Percentiles rank a stretch among this genome's conserved stretches.
phyloP scores from a whole-genome alignment of 53 echinoderm and acorn worm species.

The Echinarachnius parma region DNA sequence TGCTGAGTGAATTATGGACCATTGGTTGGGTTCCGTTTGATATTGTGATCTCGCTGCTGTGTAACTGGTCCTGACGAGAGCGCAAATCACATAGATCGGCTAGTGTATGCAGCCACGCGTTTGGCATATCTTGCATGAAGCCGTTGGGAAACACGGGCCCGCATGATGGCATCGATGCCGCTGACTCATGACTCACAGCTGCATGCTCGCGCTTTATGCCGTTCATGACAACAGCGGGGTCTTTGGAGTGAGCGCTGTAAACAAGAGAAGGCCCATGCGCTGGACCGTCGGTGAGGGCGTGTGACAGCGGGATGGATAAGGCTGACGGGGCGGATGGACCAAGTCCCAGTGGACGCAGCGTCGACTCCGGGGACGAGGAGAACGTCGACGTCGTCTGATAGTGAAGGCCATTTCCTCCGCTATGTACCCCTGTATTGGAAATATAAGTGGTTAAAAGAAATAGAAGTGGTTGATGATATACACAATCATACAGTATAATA shows the following conservation, averaged over 20 bases:
- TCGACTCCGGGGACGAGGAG: conserved; percentile 8
- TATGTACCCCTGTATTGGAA: neutral
- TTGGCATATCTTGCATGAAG: conserved; percentile 17
- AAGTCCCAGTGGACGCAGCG: neutral
- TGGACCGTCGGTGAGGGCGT: neutral
- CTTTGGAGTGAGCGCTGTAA: neutral
- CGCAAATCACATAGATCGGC: conserved; percentile 43
- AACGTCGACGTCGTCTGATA: neutral
- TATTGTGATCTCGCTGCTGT: neutral
- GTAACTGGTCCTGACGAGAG: conserved; percentile 13
- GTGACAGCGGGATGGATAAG: neutral
- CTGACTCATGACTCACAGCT: neutral
- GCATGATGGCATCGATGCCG: neutral
- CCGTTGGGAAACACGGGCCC: conserved; percentile 21
- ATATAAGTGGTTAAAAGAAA: too few relatives aligned
- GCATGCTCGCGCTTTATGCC: neutral
- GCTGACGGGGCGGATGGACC: conserved; percentile 21
- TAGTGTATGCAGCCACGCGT: conserved; percentile 35
- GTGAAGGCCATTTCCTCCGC: neutral
- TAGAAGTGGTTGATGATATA: too few relatives aligned
- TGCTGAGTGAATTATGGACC: neutral
- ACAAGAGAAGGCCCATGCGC: neutral
- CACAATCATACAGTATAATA: too few relatives aligned
- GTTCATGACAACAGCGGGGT: neutral
- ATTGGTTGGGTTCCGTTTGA: neutral